Evolutionary conservation across 2,797 vertebrate genomes (phyloP), one percentile per base, ranked within the genome.

Genomic region (Meriones psammophilus): DNA sequence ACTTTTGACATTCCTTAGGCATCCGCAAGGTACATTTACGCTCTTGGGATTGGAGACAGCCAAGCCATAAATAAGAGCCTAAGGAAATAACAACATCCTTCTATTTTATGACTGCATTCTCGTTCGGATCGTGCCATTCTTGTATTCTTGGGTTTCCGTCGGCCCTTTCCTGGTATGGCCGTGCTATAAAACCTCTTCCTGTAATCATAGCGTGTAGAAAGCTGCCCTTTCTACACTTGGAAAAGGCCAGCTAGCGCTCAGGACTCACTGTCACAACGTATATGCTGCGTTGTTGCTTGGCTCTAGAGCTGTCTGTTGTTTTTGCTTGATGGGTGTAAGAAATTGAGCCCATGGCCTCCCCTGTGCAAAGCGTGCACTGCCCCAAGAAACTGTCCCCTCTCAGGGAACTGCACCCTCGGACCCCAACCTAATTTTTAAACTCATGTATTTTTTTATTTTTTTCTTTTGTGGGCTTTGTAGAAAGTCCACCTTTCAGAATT

Each of bases 1-100:
- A 39, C 60, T 81, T 94, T 56, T 66, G 58, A 60, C 22, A 28
- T 91, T 80, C 69, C 68, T 79, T 64, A 86, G 76, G 42, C 20
- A 71, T 15, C 10, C 13, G 64, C 62, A 87, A 84, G 96, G 68
- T 42, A 24, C 36, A 36, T 42, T 42, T 42, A 42, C 42, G 69
- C 64, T 69, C 46, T 83, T 71, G 39, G 71, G 80, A 50, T 6
- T 76, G 71, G 20, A 85, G 54, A 76, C 56, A 58, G 9, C 50
- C n/a, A 56, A 36, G 88, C 39, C 80, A 83, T 68, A 86, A 88
- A 64, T 54, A 92, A 94, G 68, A 74, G 26, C n/a, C 17, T 68
- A 83, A 79, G 88, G 96, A 91, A 95, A 94, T 62, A n/a, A 90
- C 88, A 68, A 26, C 13, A 46, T 60, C 28, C 46, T 87, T 86